phyloP scores from a whole-genome alignment of 2,888 invertebrate species.

The Zaprionus bogoriensis region DNA sequence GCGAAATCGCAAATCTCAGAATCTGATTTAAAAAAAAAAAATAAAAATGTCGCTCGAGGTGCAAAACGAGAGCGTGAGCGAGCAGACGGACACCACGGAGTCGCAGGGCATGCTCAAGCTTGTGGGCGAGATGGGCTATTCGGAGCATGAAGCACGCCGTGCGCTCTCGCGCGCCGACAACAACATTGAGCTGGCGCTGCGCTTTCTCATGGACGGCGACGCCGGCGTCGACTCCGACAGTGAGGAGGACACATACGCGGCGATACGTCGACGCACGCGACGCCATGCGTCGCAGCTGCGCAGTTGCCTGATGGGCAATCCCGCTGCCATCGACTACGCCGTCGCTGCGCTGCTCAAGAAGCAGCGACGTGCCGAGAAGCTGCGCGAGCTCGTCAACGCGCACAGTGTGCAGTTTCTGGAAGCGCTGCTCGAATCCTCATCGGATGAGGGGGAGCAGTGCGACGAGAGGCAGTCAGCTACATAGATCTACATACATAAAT shows the following conservation, averaged over 20 bases:
- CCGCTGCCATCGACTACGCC: constrained; percentile 21
- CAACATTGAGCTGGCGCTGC: constrained; percentile 98
- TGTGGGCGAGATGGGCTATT: constrained; percentile 91
- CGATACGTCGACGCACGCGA: constrained; percentile 15
- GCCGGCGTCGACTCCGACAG: constrained; percentile 26
- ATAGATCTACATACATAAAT: constrained; percentile 10
- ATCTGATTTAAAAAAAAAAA: neutral
- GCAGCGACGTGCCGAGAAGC: neutral
- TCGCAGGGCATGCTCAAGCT: constrained; percentile 39
- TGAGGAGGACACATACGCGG: constrained; percentile 7
- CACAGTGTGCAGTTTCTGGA: constrained; percentile 28
- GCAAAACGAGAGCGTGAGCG: constrained; percentile 4
- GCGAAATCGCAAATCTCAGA: neutral
- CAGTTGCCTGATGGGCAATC: constrained; percentile 44
- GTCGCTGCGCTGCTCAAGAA: constrained; percentile 38
- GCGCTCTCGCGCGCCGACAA: constrained; percentile 96
- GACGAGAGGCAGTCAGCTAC: neutral
- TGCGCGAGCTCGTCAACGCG: constrained; percentile 18
- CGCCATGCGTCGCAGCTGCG: constrained; percentile 26
- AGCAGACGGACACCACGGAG: constrained; percentile 2
- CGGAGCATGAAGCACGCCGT: constrained; percentile 89
- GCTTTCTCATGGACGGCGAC: constrained; percentile 93
- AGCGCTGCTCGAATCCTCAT: constrained; percentile 33
- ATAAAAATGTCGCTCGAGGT: constrained; percentile 6
- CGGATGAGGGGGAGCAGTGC: constrained; percentile 32